These are phyloP conservation scores for Brachionus calyciflorus DNA, from an alignment of 1,140 invertebrate species.

Conservation along the genomic window DNA sequence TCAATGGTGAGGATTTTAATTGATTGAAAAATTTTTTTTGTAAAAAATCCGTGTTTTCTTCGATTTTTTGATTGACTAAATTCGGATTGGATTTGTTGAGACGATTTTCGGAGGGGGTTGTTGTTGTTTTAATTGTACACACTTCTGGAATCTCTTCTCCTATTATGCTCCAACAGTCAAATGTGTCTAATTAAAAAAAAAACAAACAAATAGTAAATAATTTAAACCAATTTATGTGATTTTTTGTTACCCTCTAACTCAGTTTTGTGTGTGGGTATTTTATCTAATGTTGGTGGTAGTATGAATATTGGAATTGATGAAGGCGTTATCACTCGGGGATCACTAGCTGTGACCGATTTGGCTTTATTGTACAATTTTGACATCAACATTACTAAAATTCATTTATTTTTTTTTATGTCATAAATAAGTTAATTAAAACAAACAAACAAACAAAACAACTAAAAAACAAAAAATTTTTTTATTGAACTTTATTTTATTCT, in stretches of 20 bases:
- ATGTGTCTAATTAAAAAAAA: not conserved
- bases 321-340: slow-evolving; percentile 42
- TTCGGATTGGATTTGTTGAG: not conserved
- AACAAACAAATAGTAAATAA: not conserved
- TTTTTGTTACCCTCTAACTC: not conserved
- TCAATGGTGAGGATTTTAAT: not conserved
- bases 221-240: not conserved
- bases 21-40: not conserved
- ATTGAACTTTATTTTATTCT: too few species aligned
- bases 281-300: slow-evolving; percentile 35
- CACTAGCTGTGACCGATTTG: not conserved
- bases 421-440: too few species aligned
- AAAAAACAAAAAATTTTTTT: too few species aligned
- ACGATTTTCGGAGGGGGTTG: too few species aligned
- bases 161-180: slow-evolving; percentile 14
- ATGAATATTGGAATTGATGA: slow-evolving; percentile 45
- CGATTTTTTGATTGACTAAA: not conserved
- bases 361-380: slow-evolving; percentile 35
- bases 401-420: too few species aligned
- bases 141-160: too few species aligned
- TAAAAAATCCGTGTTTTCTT: not conserved
- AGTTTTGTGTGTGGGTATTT: slow-evolving; percentile 7
- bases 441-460: too few species aligned
- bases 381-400: slow-evolving; percentile 33
- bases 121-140: not conserved